Base-by-base conservation (phyloP, 92 coral and sea anemone species). In the Chrysogorgia sp. region DNA sequence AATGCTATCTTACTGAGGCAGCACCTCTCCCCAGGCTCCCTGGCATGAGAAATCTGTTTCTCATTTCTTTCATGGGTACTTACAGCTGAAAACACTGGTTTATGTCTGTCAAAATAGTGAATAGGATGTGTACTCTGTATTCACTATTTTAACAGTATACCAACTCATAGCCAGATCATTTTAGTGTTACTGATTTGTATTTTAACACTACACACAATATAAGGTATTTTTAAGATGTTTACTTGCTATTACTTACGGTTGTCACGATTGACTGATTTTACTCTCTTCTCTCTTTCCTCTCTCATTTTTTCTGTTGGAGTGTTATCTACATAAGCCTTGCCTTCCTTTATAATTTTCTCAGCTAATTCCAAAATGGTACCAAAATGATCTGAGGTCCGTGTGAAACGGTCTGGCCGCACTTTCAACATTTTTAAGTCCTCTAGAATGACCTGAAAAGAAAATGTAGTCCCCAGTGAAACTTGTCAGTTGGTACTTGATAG, bases 361-460 rank as follows among this genome's bases (percentile, higher is more conserved):
- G 93, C 94, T 76, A 47, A 87, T 13, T 55, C 45, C 63, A 94
- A 81, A 55, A 94, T 85, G 3, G 80, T 75, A 3, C 91, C 98
- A 92, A 94, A 94, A 84, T 94, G 98, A 75, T 94, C 98, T 49
- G 98, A 94, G 1, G 98, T 91, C 50, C 92, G 93, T 0, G 97
- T 79, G 83, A 91, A 94, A 49, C 50, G 76, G 69, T 94, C 97
- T 26, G 91, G 90, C 56, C 83, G 83, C 48, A 94, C 86, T 45
- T 91, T 57, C 82, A 94, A n/a, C 97, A 94, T 64, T 66, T 81
- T 83, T 32, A 94, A 79, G 67, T 94, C 98, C 77, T 94, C 96
- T 14, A 94, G 82, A 67, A 94, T 94, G 22, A 94, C 98, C 97
- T 92, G 12, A 55, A 41, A 15, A 31, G 7, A 52, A 37, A 3